Evolutionary conservation across 1,140 invertebrate species (phyloP), one percentile per base, ranked within the genome.

Genomic region (Harpegnathos saltator): DNA sequence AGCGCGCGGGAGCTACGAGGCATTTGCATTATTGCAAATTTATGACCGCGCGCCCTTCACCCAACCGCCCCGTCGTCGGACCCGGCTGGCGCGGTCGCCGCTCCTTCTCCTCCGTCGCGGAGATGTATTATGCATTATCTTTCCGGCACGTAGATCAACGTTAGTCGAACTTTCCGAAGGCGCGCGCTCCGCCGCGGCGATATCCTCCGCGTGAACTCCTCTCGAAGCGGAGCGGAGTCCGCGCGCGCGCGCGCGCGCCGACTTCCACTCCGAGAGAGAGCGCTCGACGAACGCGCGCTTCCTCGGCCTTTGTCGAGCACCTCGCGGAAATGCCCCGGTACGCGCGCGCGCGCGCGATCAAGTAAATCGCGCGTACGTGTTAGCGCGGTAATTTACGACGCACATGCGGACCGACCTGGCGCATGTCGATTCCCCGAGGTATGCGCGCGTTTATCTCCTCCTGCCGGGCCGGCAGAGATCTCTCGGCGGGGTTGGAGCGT

Each of bases 1-100:
- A 3, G 38, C 52, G 48, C 56, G 54, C 65, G 12, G 83, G 61
- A 85, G 84, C 90, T 89, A 89, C 86, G 86, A 87, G 90, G 87
- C 91, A 92, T 93, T 92, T 93, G 91, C 92, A 93, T 92, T 93
- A 93, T 92, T 92, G 91, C 91, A 93, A 93, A 93, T 93, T 93
- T 93, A 93, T 93, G 91, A 91, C 92, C 90, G 90, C 77, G 84
- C 73, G 44, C 38, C 38, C 65, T 82, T 77, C 85, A 72, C 77
- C 83, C 44, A 33, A n/a, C n/a, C n/a, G n/a, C 29, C 29, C 29
- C 29, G 1, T 33, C 85, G 74, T 85, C 88, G 85, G 56, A 68
- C 22, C 85, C 86, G 84, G 82, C 75, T 44, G 22, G 22, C 90
- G 77, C 84, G 81, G 85, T 91, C 85, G 29, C 78, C 74, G 73